phyloP scores from a whole-genome alignment of 2,888 invertebrate species.

The Rhimphoctona megacephalus region DNA sequence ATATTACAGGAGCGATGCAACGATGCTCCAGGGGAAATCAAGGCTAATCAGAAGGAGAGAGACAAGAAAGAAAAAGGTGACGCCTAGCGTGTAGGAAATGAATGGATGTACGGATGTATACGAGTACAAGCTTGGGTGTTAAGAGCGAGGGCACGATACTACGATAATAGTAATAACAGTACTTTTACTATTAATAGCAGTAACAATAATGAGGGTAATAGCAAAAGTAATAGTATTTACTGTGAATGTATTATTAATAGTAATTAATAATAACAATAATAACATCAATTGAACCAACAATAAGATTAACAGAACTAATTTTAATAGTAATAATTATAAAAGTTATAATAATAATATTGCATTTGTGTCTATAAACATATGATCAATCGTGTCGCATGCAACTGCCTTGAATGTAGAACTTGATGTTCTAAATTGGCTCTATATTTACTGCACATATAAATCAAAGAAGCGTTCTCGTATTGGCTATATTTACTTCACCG shows the following conservation, averaged over 20 bases:
- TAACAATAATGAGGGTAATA: slow-evolving; percentile 8
- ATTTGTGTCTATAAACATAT: not conserved
- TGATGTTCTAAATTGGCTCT: not conserved
- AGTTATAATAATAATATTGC: too few species aligned
- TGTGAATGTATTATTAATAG: not conserved
- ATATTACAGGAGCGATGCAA: slow-evolving; percentile 33
- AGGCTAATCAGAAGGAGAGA: slow-evolving; percentile 39
- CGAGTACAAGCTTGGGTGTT: slow-evolving; percentile 36
- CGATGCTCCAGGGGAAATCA: slow-evolving; percentile 43
- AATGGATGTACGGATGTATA: slow-evolving; percentile 15
- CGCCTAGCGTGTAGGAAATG: slow-evolving; percentile 48
- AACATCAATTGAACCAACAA: not conserved
- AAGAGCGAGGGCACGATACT: slow-evolving; percentile 45
- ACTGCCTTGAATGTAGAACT: not conserved
- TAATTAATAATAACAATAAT: not conserved
- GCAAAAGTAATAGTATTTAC: not conserved
- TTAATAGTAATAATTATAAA: not conserved
- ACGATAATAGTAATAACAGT: not conserved
- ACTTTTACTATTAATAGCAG: not conserved
- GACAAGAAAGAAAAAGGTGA: slow-evolving; percentile 19
- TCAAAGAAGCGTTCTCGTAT: slow-evolving; percentile 27
- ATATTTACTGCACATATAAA: not conserved
- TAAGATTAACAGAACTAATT: not conserved
- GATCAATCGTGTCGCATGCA: not conserved
- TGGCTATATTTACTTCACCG: not conserved